A percentile compares a stretch with the other conserved stretches of the same genome.
Evolutionary conservation across 1,140 invertebrate species (phyloP).

Genomic region (Drosophila mauritiana): DNA sequence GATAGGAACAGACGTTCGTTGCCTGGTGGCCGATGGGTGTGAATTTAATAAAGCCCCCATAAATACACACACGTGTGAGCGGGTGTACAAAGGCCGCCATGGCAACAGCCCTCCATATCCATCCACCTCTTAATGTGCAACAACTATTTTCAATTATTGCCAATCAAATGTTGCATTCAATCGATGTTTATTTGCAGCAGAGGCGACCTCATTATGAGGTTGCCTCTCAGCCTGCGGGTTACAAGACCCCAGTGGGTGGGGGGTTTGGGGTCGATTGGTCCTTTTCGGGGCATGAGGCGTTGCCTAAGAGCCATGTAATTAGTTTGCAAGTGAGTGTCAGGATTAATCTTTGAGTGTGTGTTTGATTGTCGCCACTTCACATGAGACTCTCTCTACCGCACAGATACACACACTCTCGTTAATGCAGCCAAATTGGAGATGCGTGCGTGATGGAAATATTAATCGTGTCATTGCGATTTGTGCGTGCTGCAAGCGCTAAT

Average conservation of each 20-base stretch:
- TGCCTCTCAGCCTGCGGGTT: slow-evolving; percentile 27
- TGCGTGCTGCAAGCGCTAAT: neutral
- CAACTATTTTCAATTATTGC: slow-evolving; percentile 84
- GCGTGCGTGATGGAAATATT: slow-evolving; percentile 5
- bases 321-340: slow-evolving; percentile 82
- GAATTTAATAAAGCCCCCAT: slow-evolving; percentile 75
- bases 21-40: slow-evolving; percentile 59
- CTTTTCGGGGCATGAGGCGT: slow-evolving; percentile 32
- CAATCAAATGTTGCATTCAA: slow-evolving; percentile 84
- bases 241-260: neutral
- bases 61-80: neutral
- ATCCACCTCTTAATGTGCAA: slow-evolving; percentile 67
- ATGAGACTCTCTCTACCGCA: slow-evolving; percentile 16
- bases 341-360: slow-evolving; percentile 83
- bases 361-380: slow-evolving; percentile 79
- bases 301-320: slow-evolving; percentile 82
- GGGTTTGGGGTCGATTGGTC: neutral
- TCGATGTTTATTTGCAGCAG: slow-evolving; percentile 77
- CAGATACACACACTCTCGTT: slow-evolving; percentile 36
- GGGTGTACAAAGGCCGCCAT: slow-evolving; percentile 64
- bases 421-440: slow-evolving; percentile 43
- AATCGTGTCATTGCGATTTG: neutral
- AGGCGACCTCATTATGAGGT: slow-evolving; percentile 37
- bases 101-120: slow-evolving; percentile 43
- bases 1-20: slow-evolving; percentile 48